A percentile compares a stretch with the other conserved stretches of the same genome.
Evolutionary conservation across 2,797 vertebrate species (phyloP).

Genomic region (Megalops cyprinoides): DNA sequence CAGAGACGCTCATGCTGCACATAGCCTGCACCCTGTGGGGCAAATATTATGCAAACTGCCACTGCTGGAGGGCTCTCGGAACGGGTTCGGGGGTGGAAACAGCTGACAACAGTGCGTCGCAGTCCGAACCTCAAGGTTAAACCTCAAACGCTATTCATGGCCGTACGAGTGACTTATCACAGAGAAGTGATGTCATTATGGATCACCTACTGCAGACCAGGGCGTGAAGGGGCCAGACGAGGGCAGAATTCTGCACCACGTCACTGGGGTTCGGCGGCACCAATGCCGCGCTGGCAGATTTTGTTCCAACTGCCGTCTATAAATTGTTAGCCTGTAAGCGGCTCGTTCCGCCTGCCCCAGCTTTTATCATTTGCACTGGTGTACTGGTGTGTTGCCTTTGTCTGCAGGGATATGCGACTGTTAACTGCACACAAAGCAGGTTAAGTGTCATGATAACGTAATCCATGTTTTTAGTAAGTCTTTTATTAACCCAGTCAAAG

Average conservation of each 20-base stretch:
- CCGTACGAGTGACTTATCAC: conserved; percentile 55
- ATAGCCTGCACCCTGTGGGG: neutral
- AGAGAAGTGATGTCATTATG: conserved; percentile 63
- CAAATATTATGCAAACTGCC: neutral
- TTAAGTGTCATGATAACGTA: neutral
- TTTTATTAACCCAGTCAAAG: no score
- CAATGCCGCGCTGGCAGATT: neutral
- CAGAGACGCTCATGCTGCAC: neutral
- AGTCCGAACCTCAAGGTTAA: conserved; percentile 31
- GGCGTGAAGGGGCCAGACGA: conserved; percentile 59
- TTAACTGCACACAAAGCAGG: neutral
- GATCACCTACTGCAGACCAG: conserved; percentile 50
- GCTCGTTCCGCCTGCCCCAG: neutral
- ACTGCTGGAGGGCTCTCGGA: neutral
- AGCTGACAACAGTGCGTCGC: neutral
- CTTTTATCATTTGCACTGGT: neutral
- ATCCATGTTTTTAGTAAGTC: no score
- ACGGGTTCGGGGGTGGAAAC: neutral
- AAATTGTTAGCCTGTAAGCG: neutral
- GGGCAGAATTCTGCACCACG: conserved; percentile 57
- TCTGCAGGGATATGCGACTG: neutral
- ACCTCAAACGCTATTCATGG: conserved; percentile 54
- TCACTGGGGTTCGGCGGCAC: conserved; percentile 40
- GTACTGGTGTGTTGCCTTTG: neutral
- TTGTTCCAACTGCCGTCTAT: neutral